Conservation (phyloP, 2,113 vertebrate species). For the Pandion haliaetus region DNA sequence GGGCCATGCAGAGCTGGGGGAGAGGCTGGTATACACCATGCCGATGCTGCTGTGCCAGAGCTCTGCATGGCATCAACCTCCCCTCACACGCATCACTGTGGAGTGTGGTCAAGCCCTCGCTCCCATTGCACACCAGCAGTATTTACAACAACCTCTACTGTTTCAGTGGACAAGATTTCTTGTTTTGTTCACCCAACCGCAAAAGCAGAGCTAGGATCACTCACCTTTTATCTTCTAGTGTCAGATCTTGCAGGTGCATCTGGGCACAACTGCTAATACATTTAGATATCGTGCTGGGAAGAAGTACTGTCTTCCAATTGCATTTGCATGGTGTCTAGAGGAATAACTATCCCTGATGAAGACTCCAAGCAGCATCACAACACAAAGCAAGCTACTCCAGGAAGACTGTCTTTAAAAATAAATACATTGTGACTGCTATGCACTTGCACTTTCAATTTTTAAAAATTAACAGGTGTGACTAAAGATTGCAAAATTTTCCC, state of each 20-base stretch:
- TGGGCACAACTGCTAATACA: neutral
- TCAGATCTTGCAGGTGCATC: neutral
- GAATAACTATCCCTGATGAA: neutral
- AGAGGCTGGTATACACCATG: rapidly evolving
- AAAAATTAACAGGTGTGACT: neutral
- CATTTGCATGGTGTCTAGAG: neutral
- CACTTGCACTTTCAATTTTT: neutral
- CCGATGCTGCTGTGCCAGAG: neutral
- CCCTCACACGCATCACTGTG: rapidly evolving
- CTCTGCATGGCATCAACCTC: rapidly evolving
- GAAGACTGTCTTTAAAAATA: neutral
- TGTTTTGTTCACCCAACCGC: neutral
- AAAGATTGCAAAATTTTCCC: neutral
- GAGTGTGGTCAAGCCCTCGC: rapidly evolving
- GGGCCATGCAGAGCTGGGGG: rapidly evolving
- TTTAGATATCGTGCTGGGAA: neutral
- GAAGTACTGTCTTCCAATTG: neutral
- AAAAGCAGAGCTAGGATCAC: neutral
- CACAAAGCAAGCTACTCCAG: neutral
- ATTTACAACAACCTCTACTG: neutral
- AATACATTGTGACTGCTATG: neutral
- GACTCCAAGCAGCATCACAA: neutral
- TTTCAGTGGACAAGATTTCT: neutral
- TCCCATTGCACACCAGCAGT: neutral
- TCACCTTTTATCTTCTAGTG: neutral